Base-by-base conservation (phyloP, 2,797 vertebrate species). In the Malurus leucopterus region DNA sequence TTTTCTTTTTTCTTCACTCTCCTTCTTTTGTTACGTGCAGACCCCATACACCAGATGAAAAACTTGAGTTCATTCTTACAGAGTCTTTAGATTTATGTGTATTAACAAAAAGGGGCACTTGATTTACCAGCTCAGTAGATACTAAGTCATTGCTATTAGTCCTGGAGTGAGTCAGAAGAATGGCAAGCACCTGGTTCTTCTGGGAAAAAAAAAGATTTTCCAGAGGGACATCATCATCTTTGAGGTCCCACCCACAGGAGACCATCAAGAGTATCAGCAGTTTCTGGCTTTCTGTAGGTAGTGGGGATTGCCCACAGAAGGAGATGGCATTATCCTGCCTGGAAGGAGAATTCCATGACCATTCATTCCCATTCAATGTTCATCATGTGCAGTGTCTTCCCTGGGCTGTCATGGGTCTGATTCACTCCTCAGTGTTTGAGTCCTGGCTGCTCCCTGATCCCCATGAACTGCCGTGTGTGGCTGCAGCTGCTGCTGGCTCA, bases 31-130 rank as follows among this genome's bases (percentile, higher is more conserved):
- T 69, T 80, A 47, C 11, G 13, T 27, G 12, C 20, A 53, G 32
- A 30, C 4, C 7, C 6, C 4, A 3, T 2, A 2, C 2, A 32
- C 1, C 12, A 59, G 29, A 27, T 30, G 2, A 55, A 47, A 61
- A 57, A 2, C 4, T 64, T 79, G 23, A 6, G 9, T 72, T 79
- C 69, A 49, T 72, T 79, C 41, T 57, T 51, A 32, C 2, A 2
- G 9, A 51, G 4, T 9, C 43, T 75, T 82, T n/a, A 44, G 17
- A 9, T 49, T 43, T 51, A 34, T 8, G 16, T n/a, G 14, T 44
- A 8, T 51, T 78, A 47, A 59, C 13, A 41, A 46, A 82, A 57
- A 57, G 9, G 9, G 8, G 3, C 7, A 68, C 36, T 68, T 68
- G 40, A 65, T 12, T 62, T 36, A 53, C 75, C 72, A 79, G 2